Percentiles rank a stretch among this genome's conserved stretches.
Evolutionary conservation across 2,888 invertebrate species (phyloP).

Genomic region (Stenurella melanura): DNA sequence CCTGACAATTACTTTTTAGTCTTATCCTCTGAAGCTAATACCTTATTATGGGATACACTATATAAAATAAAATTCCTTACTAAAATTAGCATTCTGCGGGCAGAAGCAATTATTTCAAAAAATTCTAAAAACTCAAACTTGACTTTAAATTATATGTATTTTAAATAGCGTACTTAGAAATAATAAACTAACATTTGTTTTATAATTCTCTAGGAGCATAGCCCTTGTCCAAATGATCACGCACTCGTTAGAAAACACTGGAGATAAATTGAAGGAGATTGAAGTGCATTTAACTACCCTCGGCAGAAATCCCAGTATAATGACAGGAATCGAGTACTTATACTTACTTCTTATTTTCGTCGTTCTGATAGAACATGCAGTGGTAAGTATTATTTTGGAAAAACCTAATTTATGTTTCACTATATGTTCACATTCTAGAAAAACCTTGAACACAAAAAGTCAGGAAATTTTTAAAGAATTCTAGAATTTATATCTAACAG

Average conservation of each 20-base stretch:
- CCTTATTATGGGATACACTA: no score
- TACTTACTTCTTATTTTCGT: conserved; percentile 48
- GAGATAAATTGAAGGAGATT: conserved; percentile 36
- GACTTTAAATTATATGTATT: no score
- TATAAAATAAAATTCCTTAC: no score
- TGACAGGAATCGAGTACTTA: conserved; percentile 50
- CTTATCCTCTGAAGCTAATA: no score
- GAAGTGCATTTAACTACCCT: conserved; percentile 9
- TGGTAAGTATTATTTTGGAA: conserved; percentile 33
- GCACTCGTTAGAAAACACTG: conserved; percentile 22
- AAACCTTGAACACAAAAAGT: no score
- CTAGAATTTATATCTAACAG: no score
- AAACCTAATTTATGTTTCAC: background rate
- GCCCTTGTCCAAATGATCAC: conserved; percentile 36
- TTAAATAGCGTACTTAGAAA: no score
- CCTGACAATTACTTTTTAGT: no score
- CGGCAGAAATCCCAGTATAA: conserved; percentile 16
- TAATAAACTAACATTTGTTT: background rate
- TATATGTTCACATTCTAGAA: no score
- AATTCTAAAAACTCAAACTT: no score
- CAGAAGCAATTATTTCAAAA: no score
- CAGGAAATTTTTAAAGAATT: no score
- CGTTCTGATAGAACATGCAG: conserved; percentile 48
- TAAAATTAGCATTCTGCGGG: background rate
- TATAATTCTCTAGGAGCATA: conserved; percentile 37